Conservation (phyloP, 2,888 invertebrate genomes). For the Venusia cambrica region DNA sequence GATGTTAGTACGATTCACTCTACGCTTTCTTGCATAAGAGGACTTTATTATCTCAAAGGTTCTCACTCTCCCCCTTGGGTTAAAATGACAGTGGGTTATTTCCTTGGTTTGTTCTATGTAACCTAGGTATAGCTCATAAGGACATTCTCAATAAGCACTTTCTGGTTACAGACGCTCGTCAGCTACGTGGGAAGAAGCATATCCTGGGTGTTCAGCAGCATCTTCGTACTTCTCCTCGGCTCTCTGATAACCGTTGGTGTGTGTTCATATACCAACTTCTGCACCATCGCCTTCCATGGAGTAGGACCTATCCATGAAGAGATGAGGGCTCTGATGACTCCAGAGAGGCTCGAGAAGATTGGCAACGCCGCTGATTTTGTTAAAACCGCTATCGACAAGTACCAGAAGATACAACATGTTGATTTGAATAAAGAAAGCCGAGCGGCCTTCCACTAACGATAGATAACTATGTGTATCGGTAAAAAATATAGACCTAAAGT, state of each 20-base stretch:
- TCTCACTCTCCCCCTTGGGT: no score
- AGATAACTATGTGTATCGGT: no score
- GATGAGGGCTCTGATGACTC: slow-evolving; percentile 79
- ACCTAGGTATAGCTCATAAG: no score
- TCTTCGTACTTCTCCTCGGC: slow-evolving; percentile 76
- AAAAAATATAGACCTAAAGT: no score
- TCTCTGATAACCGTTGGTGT: slow-evolving; percentile 66
- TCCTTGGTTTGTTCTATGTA: no score
- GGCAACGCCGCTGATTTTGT: slow-evolving; percentile 81
- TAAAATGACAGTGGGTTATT: no score
- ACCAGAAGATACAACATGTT: slow-evolving; percentile 68
- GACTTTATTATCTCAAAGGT: no score
- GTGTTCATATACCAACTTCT: slow-evolving; percentile 83
- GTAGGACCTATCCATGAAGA: slow-evolving; percentile 80
- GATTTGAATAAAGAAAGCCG: slow-evolving; percentile 48
- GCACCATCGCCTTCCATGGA: slow-evolving; percentile 82
- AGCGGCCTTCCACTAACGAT: slow-evolving; percentile 30
- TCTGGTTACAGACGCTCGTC: slow-evolving; percentile 61
- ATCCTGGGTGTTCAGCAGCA: slow-evolving; percentile 59
- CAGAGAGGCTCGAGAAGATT: slow-evolving; percentile 81
- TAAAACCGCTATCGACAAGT: slow-evolving; percentile 83
- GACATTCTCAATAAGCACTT: no score
- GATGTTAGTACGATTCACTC: no score
- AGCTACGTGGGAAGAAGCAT: slow-evolving; percentile 57
- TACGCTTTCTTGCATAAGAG: no score